phyloP scores from a whole-genome alignment of 2,113 vertebrate genomes.

The Hystrix cristata region DNA sequence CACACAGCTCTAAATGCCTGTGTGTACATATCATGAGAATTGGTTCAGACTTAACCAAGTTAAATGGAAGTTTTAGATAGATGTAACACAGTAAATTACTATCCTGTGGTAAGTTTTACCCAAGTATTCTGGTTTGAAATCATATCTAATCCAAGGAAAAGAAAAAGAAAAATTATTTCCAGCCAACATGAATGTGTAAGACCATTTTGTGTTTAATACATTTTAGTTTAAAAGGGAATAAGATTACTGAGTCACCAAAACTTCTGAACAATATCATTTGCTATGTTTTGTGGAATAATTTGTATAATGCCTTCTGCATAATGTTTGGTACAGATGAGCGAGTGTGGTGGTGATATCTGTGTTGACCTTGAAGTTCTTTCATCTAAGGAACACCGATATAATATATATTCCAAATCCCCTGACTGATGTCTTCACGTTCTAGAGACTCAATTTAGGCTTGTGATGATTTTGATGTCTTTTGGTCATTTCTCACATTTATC shows the following conservation, averaged over 20 bases:
- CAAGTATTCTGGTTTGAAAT: conserved; percentile 1
- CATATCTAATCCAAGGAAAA: neutral
- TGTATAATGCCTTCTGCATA: neutral
- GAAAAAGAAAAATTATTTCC: neutral
- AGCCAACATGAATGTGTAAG: neutral
- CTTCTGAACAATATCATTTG: neutral
- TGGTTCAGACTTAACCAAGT: neutral
- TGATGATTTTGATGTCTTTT: conserved; percentile 45
- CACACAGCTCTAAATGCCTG: neutral
- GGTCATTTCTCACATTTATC: conserved; percentile 70
- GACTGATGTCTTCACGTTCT: neutral
- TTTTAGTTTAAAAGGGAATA: neutral
- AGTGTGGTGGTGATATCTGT: neutral
- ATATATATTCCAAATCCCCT: neutral
- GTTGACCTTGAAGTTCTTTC: neutral
- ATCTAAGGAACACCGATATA: neutral
- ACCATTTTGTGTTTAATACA: neutral
- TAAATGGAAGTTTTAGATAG: neutral
- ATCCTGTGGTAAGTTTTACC: neutral
- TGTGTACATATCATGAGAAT: neutral
- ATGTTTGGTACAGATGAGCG: neutral
- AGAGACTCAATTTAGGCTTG: neutral
- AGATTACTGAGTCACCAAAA: neutral
- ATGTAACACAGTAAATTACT: conserved; percentile 11
- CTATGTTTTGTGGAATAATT: neutral